Base-by-base conservation (phyloP, 2,113 vertebrate genomes). In the Bos taurus region DNA sequence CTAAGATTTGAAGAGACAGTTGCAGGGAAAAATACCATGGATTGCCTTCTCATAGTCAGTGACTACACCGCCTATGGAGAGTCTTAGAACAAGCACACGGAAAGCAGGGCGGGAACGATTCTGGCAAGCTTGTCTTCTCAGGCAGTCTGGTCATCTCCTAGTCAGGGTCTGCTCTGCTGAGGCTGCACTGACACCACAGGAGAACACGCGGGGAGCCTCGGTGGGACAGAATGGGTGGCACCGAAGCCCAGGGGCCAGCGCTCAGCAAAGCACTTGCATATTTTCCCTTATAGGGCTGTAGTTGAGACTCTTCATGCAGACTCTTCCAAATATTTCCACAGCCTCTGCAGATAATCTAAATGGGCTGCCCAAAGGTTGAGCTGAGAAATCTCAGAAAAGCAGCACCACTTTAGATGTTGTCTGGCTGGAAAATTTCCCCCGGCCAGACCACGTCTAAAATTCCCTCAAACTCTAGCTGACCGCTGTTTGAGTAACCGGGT, bases 251-350 rank as follows among this genome's bases (percentile, higher is more conserved):
- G 71, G 2, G 1, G 81, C 77, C 5, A 15, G 19, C 3, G 3
- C 28, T 7, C 21, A 0, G 88, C 48, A 1, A 12, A 10, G 89
- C 71, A 1, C 77, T 21, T 28, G 94, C 97, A 96, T 96, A 95
- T 7, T 95, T 98, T 97, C 97, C 98, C 98, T 98, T 97, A 97
- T 94, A 98, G 98, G 97, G 98, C 54, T 16, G 89, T 56, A 25
- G 92, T 3, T 7, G 46, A 43, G 91, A 6, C 59, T 54, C 90
- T 56, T 40, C 82, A 0, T 0, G 54, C 82, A 33, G 91, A 17
- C 54, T 59, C 92, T 78, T 46, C 64, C 81, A 85, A 56, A 82
- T 26, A 77, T 26, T 77, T 74, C 91, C 96, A 56, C 80, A 21
- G 78, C 97, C 84, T 88, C 95, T 1, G 48, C 91, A 54, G 48